Evolutionary conservation across 1,140 invertebrate genomes (phyloP).

Genomic region (Bombyx mori): DNA sequence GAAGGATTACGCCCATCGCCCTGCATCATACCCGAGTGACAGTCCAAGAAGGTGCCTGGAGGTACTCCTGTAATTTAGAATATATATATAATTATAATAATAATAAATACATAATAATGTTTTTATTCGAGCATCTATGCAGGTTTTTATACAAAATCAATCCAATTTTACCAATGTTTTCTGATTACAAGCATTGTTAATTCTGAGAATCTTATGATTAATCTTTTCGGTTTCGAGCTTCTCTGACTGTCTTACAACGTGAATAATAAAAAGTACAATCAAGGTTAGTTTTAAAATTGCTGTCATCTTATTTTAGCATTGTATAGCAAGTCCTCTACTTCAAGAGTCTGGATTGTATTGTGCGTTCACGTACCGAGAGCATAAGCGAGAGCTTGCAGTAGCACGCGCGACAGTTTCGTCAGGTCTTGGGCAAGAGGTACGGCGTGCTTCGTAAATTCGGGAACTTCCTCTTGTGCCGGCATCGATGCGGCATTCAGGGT

Average conservation of each 20-base stretch:
- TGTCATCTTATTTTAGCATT: background rate
- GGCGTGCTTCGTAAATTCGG: constrained; percentile 75
- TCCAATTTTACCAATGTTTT: too few relatives aligned
- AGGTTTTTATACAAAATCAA: too few relatives aligned
- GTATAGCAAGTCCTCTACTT: background rate
- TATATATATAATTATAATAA: background rate
- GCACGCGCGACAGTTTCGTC: constrained; percentile 75
- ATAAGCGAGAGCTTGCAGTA: constrained; percentile 77
- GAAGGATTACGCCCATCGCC: constrained; percentile 75
- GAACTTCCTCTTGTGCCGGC: constrained; percentile 77
- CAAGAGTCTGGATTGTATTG: background rate
- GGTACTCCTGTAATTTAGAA: constrained; percentile 34
- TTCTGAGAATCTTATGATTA: too few relatives aligned
- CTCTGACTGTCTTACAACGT: too few relatives aligned
- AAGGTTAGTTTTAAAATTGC: too few relatives aligned
- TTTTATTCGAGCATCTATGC: too few relatives aligned
- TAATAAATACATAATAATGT: background rate
- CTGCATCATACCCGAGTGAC: constrained; percentile 75
- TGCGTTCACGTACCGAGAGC: constrained; percentile 63
- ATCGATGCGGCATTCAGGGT: constrained; percentile 73
- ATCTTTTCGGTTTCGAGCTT: too few relatives aligned
- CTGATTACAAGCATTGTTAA: too few relatives aligned
- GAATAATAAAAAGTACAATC: too few relatives aligned
- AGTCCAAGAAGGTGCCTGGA: constrained; percentile 56
- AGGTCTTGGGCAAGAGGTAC: constrained; percentile 76